A percentile compares a stretch with the other conserved stretches of the same genome.
phyloP scores from a whole-genome alignment of 2,888 invertebrate species.

The Epirrita christyi region DNA sequence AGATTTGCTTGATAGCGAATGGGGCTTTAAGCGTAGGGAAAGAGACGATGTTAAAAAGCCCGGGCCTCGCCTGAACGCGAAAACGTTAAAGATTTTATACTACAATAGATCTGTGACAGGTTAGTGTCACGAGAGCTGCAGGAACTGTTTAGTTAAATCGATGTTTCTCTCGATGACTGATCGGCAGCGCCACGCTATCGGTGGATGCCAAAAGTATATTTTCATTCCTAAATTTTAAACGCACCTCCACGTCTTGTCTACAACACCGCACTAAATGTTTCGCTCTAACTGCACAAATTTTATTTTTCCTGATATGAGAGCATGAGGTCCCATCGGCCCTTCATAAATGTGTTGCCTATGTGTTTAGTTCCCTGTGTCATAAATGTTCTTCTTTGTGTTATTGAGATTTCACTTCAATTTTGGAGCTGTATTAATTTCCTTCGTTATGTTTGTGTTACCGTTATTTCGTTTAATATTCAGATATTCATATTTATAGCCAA shows the following conservation, averaged over 20 bases:
- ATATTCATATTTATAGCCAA: constrained; percentile 23
- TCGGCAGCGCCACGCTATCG: constrained; percentile 48
- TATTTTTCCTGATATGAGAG: constrained; percentile 58
- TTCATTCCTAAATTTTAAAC: constrained; percentile 50
- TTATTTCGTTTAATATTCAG: constrained; percentile 22
- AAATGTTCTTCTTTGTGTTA: constrained; percentile 19
- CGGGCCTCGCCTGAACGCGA: constrained; percentile 92
- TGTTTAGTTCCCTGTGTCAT: constrained; percentile 41
- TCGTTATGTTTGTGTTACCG: constrained; percentile 26
- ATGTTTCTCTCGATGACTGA: constrained; percentile 61
- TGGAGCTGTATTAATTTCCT: constrained; percentile 30
- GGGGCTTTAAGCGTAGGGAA: constrained; percentile 94
- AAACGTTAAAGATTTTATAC: constrained; percentile 83
- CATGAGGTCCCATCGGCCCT: constrained; percentile 62
- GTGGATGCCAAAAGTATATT: constrained; percentile 51
- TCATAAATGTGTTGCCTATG: constrained; percentile 49
- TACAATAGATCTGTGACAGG: constrained; percentile 82
- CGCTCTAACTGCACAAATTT: constrained; percentile 66
- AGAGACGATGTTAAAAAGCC: constrained; percentile 97
- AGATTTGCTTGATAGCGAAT: constrained; percentile 86
- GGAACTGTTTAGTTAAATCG: constrained; percentile 66
- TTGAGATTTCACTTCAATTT: constrained; percentile 25
- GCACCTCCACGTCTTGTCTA: constrained; percentile 74
- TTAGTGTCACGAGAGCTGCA: constrained; percentile 80
- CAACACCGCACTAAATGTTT: constrained; percentile 76